Percentiles rank a stretch among this genome's conserved stretches.
Evolutionary conservation across 2,797 vertebrate species (phyloP).

Genomic region (Anisognathus igniventris): DNA sequence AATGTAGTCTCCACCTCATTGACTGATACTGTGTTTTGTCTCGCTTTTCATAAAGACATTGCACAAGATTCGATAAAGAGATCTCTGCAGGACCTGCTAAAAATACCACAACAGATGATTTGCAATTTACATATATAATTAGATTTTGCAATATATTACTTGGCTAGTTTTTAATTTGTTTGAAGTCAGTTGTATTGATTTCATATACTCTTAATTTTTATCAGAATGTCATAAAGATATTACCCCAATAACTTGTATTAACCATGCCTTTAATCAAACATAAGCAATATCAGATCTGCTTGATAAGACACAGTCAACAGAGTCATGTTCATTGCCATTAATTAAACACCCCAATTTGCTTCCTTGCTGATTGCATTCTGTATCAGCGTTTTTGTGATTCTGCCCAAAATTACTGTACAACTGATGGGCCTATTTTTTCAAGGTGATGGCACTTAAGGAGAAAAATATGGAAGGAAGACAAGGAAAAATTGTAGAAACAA

Average conservation of each 20-base stretch:
- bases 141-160: background rate
- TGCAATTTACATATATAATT: background rate
- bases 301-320: background rate
- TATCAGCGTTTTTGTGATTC: background rate
- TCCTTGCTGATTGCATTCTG: background rate
- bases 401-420: background rate
- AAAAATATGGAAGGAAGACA: background rate
- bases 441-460: background rate
- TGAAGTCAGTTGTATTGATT: background rate
- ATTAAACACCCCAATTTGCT: background rate
- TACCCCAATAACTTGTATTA: background rate
- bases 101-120: background rate
- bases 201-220: background rate
- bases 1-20: background rate
- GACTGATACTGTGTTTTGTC: background rate
- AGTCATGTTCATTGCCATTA: background rate
- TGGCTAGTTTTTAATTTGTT: background rate
- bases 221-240: background rate
- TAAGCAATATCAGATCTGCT: background rate
- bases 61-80: background rate
- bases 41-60: background rate
- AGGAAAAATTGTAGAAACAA: background rate
- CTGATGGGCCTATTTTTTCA: constrained; percentile 10
- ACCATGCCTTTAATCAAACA: background rate
- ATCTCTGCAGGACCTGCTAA: background rate